Base-by-base conservation (phyloP, 2,888 invertebrate genomes). In the Amphiduros pacificus region DNA sequence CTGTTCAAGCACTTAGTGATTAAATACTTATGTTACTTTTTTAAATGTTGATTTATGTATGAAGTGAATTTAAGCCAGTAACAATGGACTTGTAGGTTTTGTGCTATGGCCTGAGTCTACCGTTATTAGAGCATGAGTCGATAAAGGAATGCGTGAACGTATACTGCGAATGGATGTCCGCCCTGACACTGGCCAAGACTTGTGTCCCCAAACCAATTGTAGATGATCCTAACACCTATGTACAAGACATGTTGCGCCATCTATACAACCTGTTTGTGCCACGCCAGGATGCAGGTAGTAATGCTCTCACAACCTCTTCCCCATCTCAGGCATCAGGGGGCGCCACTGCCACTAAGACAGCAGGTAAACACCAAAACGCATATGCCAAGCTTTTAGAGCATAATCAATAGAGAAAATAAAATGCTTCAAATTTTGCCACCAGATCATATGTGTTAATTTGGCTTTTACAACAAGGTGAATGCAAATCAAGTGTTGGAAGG, bases 111-210 rank as follows among this genome's bases (percentile, higher is more conserved):
- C 86, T 98, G 3, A 92, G 93, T 17, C 85, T 97, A 50, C 94
- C 95, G 0, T 84, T 97, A 52, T 68, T 89, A 36, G 96, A 97
- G 83, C 94, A 95, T 80, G 95, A 95, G 74, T 93, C 94, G 0
- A 90, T 97, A 56, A 90, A 94, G 69, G 95, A 96, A 82, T 97
- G 96, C 81, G 96, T 96, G 48, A 93, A 93, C 79, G 91, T 97
- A 36, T 97, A 97, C 79, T 96, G 95, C 82, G 94, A 97, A 77
- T 98, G 97, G 97, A 85, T 98, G 68, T 90, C 92, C 0, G 92
- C 95, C 2, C 85, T 97, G 66, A 88, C 92, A 70, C 63, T 62
- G 9, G 66, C 70, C 24, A 91, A 93, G 76, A 88, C 92, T 58
- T 91, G 93, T 71, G 91, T 96, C 22, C 97, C 97, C 0, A 88